Conservation (phyloP, 2,888 invertebrate species). For the Tipula vernalis region DNA sequence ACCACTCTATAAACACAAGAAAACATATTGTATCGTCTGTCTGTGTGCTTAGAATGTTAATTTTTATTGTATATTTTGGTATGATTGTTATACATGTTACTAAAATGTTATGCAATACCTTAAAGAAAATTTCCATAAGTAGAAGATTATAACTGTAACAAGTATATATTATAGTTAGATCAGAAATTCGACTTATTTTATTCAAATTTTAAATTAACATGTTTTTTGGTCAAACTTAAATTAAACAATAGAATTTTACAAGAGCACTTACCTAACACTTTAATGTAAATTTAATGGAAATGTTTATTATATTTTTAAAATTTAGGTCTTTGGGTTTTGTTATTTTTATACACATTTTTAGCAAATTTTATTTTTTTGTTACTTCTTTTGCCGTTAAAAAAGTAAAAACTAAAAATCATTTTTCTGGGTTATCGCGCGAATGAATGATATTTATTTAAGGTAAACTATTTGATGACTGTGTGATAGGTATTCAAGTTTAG, state of each 20-base stretch:
- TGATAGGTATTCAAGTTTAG: not conserved
- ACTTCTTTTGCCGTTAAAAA: not conserved
- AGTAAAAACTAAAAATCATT: not conserved
- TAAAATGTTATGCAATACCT: not conserved
- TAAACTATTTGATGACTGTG: not conserved
- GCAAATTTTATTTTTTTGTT: not conserved
- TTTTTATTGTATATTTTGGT: not conserved
- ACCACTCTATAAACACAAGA: not conserved
- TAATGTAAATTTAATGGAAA: not conserved
- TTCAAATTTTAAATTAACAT: not conserved
- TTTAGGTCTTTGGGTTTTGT: not conserved
- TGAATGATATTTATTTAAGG: not conserved
- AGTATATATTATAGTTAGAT: not conserved
- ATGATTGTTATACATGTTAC: not conserved
- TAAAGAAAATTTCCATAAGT: not conserved
- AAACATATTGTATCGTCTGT: not conserved
- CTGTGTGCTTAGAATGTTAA: not conserved
- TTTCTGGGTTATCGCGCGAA: not conserved
- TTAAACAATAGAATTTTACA: not conserved
- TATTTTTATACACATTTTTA: not conserved
- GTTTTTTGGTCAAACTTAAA: not conserved
- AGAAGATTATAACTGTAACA: not conserved
- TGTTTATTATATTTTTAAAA: not conserved
- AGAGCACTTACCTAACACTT: not conserved
- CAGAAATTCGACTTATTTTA: not conserved